phyloP scores from a whole-genome alignment of 2,797 vertebrate genomes.

The Syngnathus rostellatus region DNA sequence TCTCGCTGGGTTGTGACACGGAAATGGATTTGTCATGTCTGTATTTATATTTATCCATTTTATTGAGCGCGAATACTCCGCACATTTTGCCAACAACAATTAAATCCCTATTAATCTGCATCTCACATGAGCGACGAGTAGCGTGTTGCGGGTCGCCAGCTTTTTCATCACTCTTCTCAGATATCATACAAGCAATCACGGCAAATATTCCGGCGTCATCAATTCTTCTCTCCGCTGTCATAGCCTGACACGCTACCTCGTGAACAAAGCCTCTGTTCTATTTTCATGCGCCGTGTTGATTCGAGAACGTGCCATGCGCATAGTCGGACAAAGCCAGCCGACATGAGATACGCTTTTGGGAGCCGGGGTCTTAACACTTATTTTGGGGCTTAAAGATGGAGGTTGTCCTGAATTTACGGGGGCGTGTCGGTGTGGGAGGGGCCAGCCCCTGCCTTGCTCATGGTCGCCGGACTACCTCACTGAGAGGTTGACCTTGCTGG shows the following conservation, averaged over 20 bases:
- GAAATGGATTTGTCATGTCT: no score
- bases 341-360: constrained; percentile 40
- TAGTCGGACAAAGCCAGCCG: constrained; percentile 24
- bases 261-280: constrained; percentile 15
- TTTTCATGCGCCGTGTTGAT: constrained; percentile 46
- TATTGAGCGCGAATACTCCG: no score
- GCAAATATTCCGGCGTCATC: constrained; percentile 15
- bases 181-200: constrained; percentile 25
- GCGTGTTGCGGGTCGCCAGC: not conserved
- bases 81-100: no score
- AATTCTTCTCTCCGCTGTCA: not conserved
- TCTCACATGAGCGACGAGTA: not conserved
- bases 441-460: constrained; percentile 43
- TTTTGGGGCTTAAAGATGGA: constrained; percentile 45
- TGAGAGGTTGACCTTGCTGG: constrained; percentile 75
- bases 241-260: not conserved
- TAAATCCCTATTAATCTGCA: not conserved
- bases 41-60: no score
- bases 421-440: constrained; percentile 43
- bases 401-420: not conserved
- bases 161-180: constrained; percentile 37
- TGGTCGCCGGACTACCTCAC: constrained; percentile 49
- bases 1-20: no score
- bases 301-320: constrained; percentile 43
- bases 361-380: constrained; percentile 55